Evolutionary conservation across 1,140 invertebrate genomes (phyloP).

Genomic region (Drosophila sechellia): DNA sequence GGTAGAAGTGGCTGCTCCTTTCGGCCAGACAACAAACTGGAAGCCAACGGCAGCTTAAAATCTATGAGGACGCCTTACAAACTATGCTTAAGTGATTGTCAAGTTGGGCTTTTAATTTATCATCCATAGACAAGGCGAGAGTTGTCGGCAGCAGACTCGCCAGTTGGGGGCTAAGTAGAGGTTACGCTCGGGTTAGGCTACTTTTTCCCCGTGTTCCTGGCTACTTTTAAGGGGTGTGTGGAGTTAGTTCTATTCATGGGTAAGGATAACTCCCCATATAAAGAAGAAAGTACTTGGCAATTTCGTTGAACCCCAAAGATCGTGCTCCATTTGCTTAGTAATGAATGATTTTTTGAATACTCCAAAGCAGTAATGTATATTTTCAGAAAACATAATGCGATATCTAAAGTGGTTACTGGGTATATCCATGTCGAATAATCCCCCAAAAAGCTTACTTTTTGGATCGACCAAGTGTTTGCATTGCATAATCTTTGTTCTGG

Average conservation of each 20-base stretch:
- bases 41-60: conserved; percentile 76
- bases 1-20: conserved; percentile 32
- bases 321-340: too few relatives aligned
- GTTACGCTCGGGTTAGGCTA: conserved; percentile 78
- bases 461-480: conserved; percentile 70
- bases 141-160: conserved; percentile 45
- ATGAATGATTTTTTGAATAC: too few relatives aligned
- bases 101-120: conserved; percentile 85
- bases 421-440: neutral
- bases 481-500: conserved; percentile 74
- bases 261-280: too few relatives aligned
- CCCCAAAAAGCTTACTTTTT: neutral
- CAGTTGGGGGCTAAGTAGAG: conserved; percentile 75
- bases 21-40: conserved; percentile 60
- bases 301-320: neutral
- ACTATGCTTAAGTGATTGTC: conserved; percentile 85
- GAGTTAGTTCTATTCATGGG: neutral
- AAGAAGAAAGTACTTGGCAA: neutral
- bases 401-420: neutral
- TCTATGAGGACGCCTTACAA: conserved; percentile 84
- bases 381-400: too few relatives aligned
- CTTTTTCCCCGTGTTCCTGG: conserved; percentile 40
- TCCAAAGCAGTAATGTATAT: too few relatives aligned
- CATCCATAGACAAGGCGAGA: conserved; percentile 84
- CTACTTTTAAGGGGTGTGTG: conserved; percentile 5